These are phyloP conservation scores for Danio albolineatus DNA, from an alignment of 2,797 vertebrate genomes.

Conservation along the genomic window DNA sequence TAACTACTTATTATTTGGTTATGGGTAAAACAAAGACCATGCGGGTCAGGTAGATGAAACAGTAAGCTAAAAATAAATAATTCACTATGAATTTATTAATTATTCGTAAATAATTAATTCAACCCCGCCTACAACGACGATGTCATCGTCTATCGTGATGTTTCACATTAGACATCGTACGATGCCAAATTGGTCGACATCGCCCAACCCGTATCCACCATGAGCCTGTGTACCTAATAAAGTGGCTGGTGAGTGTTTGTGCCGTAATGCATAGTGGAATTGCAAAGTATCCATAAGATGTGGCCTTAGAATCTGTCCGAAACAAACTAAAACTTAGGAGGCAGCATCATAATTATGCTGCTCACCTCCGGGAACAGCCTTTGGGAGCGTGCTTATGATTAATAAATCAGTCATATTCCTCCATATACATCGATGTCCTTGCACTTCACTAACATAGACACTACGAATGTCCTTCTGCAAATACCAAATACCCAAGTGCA, in stretches of 20 bases:
- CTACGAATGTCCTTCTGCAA: constrained; percentile 30
- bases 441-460: constrained; percentile 31
- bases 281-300: neutral
- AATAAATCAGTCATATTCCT: constrained; percentile 22
- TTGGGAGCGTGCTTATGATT: neutral
- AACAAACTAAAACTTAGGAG: neutral
- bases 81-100: no score
- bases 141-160: no score
- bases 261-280: neutral
- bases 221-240: neutral
- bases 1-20: no score
- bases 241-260: no score
- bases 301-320: neutral
- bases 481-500: constrained; percentile 19
- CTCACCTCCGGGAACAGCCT: constrained; percentile 1
- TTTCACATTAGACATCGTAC: no score
- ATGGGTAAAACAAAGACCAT: no score
- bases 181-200: no score
- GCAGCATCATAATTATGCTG: neutral
- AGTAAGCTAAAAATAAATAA: no score
- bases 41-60: no score
- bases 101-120: no score
- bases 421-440: constrained; percentile 15
- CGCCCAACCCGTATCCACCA: no score
- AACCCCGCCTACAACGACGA: no score